A percentile compares a stretch with the other conserved stretches of the same genome.
phyloP scores from a whole-genome alignment of 2,888 invertebrate genomes.

The Pegoplata infirma region DNA sequence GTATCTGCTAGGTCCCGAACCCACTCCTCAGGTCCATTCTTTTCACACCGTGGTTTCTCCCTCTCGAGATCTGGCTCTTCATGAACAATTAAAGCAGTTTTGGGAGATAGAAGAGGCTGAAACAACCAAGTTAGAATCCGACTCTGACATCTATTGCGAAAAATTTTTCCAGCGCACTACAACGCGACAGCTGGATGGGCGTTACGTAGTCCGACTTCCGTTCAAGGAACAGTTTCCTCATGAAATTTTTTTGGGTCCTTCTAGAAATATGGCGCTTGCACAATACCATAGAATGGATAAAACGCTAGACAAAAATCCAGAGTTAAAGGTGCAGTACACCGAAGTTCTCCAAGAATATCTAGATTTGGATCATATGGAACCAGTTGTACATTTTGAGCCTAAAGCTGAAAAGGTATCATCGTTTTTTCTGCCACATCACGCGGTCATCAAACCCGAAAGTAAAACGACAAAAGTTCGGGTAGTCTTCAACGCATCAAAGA shows the following conservation, averaged over 20 bases:
- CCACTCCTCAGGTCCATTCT: not conserved
- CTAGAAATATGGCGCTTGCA: not conserved
- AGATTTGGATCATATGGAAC: constrained; percentile 5
- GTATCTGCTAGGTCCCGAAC: not conserved
- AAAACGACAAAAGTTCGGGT: too few species aligned
- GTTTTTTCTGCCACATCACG: constrained; percentile 34
- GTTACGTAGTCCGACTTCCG: not conserved
- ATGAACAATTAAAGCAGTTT: constrained; percentile 5
- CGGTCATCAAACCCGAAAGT: too few species aligned
- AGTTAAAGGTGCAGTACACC: not conserved
- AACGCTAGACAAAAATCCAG: not conserved
- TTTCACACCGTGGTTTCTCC: not conserved
- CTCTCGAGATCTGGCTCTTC: not conserved
- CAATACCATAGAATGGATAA: constrained; percentile 11
- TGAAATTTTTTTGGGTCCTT: constrained; percentile 4
- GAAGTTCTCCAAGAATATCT: constrained; percentile 4
- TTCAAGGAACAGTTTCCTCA: not conserved
- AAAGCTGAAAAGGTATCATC: not conserved
- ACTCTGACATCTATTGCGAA: constrained; percentile 12
- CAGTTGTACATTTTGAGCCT: not conserved
- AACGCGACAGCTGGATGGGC: not conserved
- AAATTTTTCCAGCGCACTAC: too few species aligned
- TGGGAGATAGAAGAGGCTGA: constrained; percentile 31
- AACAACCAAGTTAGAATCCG: not conserved
- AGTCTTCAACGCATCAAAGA: too few species aligned